Evolutionary conservation across 2,113 vertebrate genomes (phyloP).

Genomic region (Poeciliopsis turrubarensis): DNA sequence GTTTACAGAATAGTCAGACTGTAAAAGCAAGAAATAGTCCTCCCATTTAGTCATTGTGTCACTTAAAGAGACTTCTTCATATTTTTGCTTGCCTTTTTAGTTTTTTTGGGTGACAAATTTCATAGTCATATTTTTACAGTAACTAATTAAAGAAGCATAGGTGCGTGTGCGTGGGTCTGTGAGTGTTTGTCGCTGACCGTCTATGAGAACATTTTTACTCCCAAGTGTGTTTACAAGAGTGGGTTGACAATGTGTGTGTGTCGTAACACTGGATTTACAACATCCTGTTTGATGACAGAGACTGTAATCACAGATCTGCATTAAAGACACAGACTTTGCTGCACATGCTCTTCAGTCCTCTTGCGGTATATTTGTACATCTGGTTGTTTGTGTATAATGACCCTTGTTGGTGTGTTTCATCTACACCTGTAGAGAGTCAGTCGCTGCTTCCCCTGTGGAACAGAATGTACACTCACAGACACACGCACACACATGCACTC

Average conservation of each 20-base stretch:
- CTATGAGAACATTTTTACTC: conserved; percentile 30
- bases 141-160: background rate
- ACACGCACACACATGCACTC: conserved; percentile 15
- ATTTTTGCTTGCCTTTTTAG: background rate
- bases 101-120: background rate
- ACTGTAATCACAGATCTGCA: conserved; percentile 28
- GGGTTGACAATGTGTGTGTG: conserved; percentile 38
- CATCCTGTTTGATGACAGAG: conserved; percentile 49
- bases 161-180: background rate
- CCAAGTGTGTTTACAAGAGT: conserved; percentile 31
- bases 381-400: conserved; percentile 42
- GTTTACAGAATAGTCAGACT: background rate
- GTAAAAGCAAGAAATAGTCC: conserved; percentile 9
- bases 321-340: conserved; percentile 1
- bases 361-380: conserved; percentile 25
- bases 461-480: conserved; percentile 10
- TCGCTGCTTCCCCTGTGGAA: conserved; percentile 18
- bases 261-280: conserved; percentile 38
- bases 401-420: conserved; percentile 30
- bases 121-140: background rate
- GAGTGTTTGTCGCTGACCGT: background rate
- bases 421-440: conserved; percentile 60
- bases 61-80: background rate
- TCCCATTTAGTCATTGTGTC: background rate
- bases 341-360: background rate